Conservation (phyloP, 2,113 vertebrate species). For the Leucopsar rothschildi region DNA sequence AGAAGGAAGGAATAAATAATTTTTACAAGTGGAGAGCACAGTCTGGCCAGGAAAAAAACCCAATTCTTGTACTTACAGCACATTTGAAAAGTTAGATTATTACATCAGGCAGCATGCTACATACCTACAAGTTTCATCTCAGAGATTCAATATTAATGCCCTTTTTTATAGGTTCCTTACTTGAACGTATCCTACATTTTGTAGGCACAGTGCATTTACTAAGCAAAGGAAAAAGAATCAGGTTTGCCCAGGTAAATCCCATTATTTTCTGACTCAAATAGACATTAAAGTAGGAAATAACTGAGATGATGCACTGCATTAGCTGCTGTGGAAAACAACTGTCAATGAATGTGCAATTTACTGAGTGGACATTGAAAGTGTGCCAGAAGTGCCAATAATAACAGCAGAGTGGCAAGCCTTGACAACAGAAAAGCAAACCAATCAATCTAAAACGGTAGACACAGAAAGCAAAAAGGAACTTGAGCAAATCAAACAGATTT, state of each 20-base stretch:
- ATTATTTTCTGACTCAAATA: conserved; percentile 43
- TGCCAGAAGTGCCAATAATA: conserved; percentile 5
- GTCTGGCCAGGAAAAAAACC: neutral
- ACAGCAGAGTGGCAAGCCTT: neutral
- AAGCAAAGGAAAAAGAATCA: conserved; percentile 9
- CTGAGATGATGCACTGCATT: neutral
- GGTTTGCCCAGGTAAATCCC: conserved; percentile 1
- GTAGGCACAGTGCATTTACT: neutral
- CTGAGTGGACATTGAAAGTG: neutral
- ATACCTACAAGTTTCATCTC: neutral
- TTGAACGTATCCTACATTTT: neutral
- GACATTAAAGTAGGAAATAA: conserved; percentile 50
- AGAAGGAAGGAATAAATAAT: neutral
- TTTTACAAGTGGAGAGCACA: neutral
- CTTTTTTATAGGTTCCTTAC: neutral
- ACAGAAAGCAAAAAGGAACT: neutral
- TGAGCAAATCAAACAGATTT: neutral
- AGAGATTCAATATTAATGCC: neutral
- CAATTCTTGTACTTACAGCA: neutral
- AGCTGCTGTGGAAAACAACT: conserved; percentile 17
- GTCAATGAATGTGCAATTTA: neutral
- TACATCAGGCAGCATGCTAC: neutral
- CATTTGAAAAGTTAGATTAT: neutral
- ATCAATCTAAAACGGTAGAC: neutral
- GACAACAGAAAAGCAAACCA: conserved; percentile 15